Percentiles rank a stretch among this genome's conserved stretches.
These are phyloP conservation scores for Nibea albiflora DNA, from an alignment of 2,113 vertebrate genomes.

Conservation along the genomic window DNA sequence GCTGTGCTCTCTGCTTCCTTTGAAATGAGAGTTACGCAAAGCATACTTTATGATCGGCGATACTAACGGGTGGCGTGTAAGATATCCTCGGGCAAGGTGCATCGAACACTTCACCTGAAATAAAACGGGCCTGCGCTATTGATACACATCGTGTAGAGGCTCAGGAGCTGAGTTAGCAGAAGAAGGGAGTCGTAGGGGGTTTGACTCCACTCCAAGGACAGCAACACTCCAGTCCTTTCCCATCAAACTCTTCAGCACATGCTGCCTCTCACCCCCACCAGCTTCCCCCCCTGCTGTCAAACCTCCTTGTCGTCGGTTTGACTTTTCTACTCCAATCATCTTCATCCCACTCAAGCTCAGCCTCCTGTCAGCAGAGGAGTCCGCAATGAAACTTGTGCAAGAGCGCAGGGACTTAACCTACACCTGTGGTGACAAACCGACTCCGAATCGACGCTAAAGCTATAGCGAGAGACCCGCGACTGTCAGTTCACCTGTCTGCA, in stretches of 20 bases:
- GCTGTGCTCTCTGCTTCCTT: slow-evolving; percentile 63
- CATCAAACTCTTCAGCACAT: slow-evolving; percentile 68
- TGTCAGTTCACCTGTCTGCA: slow-evolving; percentile 41
- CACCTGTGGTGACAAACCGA: slow-evolving; percentile 18
- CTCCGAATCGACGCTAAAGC: slow-evolving; percentile 5
- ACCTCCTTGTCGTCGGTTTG: slow-evolving; percentile 70
- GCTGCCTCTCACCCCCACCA: slow-evolving; percentile 59
- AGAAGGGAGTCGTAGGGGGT: slow-evolving; percentile 45
- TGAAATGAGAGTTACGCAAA: slow-evolving; percentile 57
- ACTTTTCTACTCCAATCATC: slow-evolving; percentile 79
- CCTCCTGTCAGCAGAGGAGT: slow-evolving; percentile 57
- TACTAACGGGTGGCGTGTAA: slow-evolving; percentile 52
- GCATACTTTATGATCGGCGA: slow-evolving; percentile 52
- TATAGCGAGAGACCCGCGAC: not conserved
- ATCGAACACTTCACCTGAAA: slow-evolving; percentile 30
- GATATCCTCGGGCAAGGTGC: slow-evolving; percentile 50
- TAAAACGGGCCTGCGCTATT: slow-evolving; percentile 30
- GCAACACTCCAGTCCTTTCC: slow-evolving; percentile 65
- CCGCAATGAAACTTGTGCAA: slow-evolving; percentile 24
- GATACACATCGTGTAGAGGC: slow-evolving; percentile 40
- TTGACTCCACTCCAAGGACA: slow-evolving; percentile 69
- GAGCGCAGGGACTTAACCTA: not conserved
- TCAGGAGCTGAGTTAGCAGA: slow-evolving; percentile 44
- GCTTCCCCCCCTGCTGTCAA: slow-evolving; percentile 72
- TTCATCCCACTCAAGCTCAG: slow-evolving; percentile 59